phyloP scores from a whole-genome alignment of 2,113 vertebrate species.

The Bostrychus sinensis region DNA sequence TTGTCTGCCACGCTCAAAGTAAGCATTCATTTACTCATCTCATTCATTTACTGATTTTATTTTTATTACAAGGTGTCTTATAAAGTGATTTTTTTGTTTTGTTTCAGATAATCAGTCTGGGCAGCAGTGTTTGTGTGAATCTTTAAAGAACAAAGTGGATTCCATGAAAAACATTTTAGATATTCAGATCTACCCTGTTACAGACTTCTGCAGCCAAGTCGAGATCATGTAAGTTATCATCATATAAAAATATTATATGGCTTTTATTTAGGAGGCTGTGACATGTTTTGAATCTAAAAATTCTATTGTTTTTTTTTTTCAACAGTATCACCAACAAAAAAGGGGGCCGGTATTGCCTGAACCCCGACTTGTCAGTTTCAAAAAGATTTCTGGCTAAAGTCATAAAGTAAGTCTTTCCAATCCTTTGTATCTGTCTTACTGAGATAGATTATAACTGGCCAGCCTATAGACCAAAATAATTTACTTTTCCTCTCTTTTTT shows the following conservation, averaged over 20 bases:
- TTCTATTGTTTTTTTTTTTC: slow-evolving; percentile 3
- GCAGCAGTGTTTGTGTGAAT: slow-evolving; percentile 58
- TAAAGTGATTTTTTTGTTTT: not conserved
- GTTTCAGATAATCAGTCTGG: slow-evolving; percentile 12
- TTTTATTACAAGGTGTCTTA: not conserved
- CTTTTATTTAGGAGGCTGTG: not conserved
- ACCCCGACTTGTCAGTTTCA: slow-evolving; percentile 16
- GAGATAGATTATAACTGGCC: too few species aligned
- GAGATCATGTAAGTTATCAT: slow-evolving; percentile 73
- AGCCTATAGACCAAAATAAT: not conserved
- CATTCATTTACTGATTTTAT: not conserved
- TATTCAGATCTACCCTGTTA: slow-evolving; percentile 61
- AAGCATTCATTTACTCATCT: slow-evolving; percentile 25
- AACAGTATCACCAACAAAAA: slow-evolving; percentile 53
- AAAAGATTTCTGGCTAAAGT: slow-evolving; percentile 23
- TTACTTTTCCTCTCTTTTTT: not conserved
- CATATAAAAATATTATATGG: too few species aligned
- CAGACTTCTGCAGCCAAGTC: slow-evolving; percentile 53
- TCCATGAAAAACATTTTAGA: not conserved
- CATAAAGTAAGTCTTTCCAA: not conserved
- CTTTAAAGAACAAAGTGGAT: fast-evolving
- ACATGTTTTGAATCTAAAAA: not conserved
- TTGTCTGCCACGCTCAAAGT: slow-evolving; percentile 59
- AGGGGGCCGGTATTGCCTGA: slow-evolving; percentile 57
- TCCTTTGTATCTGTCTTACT: too few species aligned